Evolutionary conservation across 2,888 invertebrate species (phyloP), one percentile per base, ranked within the genome.

Genomic region (Drosophila atripex): DNA sequence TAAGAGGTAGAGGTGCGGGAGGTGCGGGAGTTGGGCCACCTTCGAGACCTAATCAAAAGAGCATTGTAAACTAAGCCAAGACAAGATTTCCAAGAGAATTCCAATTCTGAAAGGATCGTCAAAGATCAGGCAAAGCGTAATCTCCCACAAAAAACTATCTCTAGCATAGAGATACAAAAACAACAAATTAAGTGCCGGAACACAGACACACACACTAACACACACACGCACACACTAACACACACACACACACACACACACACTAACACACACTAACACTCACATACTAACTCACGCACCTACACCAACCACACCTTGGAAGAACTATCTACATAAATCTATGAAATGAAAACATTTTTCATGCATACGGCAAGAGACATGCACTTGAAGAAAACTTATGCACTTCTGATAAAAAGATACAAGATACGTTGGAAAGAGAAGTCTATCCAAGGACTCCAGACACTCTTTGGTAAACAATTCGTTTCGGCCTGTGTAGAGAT

Each of bases 41-140:
- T 70, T 61, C 70, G 54, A 51, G 50, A 77, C 65, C 86, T 78
- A 84, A 86, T 84, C 85, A 86, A 80, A 80, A 79, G 76, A 72
- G 74, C 70, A 84, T 84, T 84, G 83, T 84, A 80, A 79, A 84
- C 83, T 86, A 80, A 80, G 78, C 86, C 86, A 66, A 59, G 63
- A 70, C 57, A 63, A 78, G 52, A 49, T 30, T n/a, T n/a, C n/a
- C n/a, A n/a, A n/a, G 54, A 46, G 56, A 83, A 83, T 76, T 78
- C 73, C 71, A 79, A 64, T 64, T 52, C 64, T 64, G 64, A 64
- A 86, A 84, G 85, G 84, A 84, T 84, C 84, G 68, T 25, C 65
- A 63, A 43, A 73, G 55, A 68, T 54, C 39, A 46, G 51, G 41
- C 39, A 56, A 23, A 50, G 86, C 82, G 83, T 82, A 85, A 79